Base-by-base conservation (phyloP, 2,113 vertebrate genomes). In the Gallinago undulata region DNA sequence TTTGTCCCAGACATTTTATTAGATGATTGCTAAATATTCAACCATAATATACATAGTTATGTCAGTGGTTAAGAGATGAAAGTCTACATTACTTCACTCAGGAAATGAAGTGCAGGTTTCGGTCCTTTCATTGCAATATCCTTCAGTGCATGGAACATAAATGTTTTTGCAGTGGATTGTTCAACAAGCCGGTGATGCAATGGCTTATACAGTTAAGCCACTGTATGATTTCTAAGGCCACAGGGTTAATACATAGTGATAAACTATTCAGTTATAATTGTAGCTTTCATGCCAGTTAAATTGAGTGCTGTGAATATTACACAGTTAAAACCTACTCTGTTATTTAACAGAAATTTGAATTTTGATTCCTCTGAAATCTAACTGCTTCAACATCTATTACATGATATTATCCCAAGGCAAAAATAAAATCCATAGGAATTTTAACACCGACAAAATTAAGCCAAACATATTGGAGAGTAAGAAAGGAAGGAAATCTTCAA, bases 41-140 rank as follows among this genome's bases (percentile, higher is more conserved):
- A 90, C 60, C 55, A 51, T 93, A 90, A 57, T 80, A 95, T 77
- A 78, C 70, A 81, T 72, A 96, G 82, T 82, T 89, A 96, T 94
- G 94, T 48, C 90, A 89, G 93, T 68, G 92, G 95, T 96, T 96
- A 89, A 94, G 73, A 97, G 94, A 95, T 78, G 89, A 96, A 97
- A 96, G 94, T 55, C 84, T 86, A 23, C 59, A 84, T 89, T 78
- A 72, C 81, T 88, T 66, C 56, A 89, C 78, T 96, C 76, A 95
- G 96, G 94, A 96, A 93, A 96, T 90, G 50, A 97, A 96, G 80
- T 78, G 80, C 84, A 95, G 95, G 72, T 97, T 95, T 96, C 23
- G 1, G 69, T 92, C 64, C 89, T 92, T 96, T 96, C 92, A 91
- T 77, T 96, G 95, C 86, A 95, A 88, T 95, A 95, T 87, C 90